Percentiles rank a stretch among this genome's conserved stretches.
phyloP scores from a whole-genome alignment of 1,140 invertebrate genomes.

The Sycophila sp. region DNA sequence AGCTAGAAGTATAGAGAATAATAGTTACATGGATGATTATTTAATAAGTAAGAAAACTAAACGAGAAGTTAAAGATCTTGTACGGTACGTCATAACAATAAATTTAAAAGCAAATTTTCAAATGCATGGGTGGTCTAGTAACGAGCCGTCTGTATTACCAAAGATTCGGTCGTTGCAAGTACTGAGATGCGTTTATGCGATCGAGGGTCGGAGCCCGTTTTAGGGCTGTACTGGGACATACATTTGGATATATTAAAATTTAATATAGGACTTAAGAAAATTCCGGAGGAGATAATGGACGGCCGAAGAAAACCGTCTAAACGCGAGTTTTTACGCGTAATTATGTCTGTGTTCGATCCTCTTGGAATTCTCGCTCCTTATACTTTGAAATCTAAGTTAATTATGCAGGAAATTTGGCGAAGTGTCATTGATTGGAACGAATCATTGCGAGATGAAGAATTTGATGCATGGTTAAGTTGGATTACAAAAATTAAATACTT shows the following conservation, averaged over 20 bases:
- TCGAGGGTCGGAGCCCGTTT: neutral
- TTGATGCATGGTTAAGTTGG: neutral
- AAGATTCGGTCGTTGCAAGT: too few relatives aligned
- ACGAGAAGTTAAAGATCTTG: neutral
- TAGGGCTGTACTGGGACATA: neutral
- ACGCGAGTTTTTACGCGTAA: neutral
- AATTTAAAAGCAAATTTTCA: neutral
- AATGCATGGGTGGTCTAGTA: constrained; percentile 12
- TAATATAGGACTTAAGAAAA: neutral
- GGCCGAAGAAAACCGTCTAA: neutral
- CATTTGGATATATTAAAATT: neutral
- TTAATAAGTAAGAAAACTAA: neutral
- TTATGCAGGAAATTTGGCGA: constrained; percentile 55
- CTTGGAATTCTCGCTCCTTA: constrained; percentile 54
- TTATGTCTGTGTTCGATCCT: constrained; percentile 55
- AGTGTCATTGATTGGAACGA: constrained; percentile 32
- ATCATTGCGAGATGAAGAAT: neutral
- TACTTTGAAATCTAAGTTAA: constrained; percentile 51
- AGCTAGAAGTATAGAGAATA: neutral
- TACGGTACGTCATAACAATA: neutral
- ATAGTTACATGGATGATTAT: neutral
- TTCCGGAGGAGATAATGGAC: neutral
- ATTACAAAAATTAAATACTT: neutral
- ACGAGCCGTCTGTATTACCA: neutral
- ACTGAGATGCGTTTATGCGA: neutral